Base-by-base conservation (phyloP, 1,140 invertebrate genomes). In the Tyrophagus putrescentiae region DNA sequence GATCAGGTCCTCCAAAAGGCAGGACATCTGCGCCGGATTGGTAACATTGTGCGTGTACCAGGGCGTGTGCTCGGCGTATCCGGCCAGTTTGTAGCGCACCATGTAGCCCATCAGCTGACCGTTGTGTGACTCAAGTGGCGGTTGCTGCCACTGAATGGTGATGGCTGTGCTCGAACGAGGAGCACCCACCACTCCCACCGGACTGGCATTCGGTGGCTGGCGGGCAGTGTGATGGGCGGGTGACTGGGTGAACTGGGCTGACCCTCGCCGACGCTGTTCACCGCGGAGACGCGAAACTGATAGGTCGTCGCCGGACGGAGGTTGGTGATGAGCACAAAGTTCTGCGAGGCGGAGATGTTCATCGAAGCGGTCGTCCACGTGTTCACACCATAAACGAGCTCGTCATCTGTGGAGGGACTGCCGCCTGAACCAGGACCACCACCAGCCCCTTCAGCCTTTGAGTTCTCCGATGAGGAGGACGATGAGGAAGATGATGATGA, bases 91-190 rank as follows among this genome's bases (percentile, higher is more conserved):
- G 70, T 96, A 98, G 60, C 89, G 78, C 36, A 98, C 81, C 1
- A 88, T 82, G 68, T 95, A 98, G 21, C 94, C 95, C 0, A 89
- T 74, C 62, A 98, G 87, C 66, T 89, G 84, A 0, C 95, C 95
- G 72, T 98, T 98, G 64, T 89, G 81, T 66, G 91, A 83, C 69
- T 93, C 87, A 65, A 92, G 87, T 4, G 84, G 70, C 0, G 93
- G 94, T 21, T 87, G 84, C 65, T 97, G 89, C 94, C 95, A 98
- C 69, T 95, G 89, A 0, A 93, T 86, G 66, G 96, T 93, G 61
- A 98, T 95, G 73, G 96, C 88, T 0, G 87, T 90, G 11, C 86
- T 84, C 0, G 89, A 92, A 63, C 90, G 78, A 0, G 91, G 88
- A 7, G 87, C 91, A 11, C 87, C 88, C 59, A 91, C 87, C 66